Base-by-base conservation (phyloP, 2,113 vertebrate species). In the Ptychochromis oligacanthus region DNA sequence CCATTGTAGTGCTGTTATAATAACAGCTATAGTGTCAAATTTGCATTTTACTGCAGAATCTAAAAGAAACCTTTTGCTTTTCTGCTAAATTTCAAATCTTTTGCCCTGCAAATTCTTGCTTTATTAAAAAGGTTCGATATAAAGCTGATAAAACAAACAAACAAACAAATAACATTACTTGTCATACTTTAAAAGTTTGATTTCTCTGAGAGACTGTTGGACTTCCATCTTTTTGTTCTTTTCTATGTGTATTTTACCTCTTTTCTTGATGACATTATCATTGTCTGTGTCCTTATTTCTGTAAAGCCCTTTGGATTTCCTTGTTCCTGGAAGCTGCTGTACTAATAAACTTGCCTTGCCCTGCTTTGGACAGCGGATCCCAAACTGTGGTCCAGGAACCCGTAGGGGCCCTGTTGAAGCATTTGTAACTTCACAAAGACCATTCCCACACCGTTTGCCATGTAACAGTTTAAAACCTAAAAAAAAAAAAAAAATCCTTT, bases 211-310 rank as follows among this genome's bases (percentile, higher is more conserved):
- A n/a, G n/a, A n/a, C n/a, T n/a, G n/a, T n/a, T n/a, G n/a, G n/a
- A n/a, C n/a, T n/a, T n/a, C n/a, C n/a, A n/a, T n/a, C n/a, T n/a
- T n/a, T n/a, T n/a, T n/a, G n/a, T n/a, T n/a, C n/a, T n/a, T n/a
- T n/a, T n/a, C n/a, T n/a, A n/a, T 62, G 31, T 38, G 34, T 36
- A n/a, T 34, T 38, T 64, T 5, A 8, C n/a, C 1, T 64, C 34
- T 2, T 14, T 14, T 40, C 40, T 22, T 43, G n/a, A 3, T 24
- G n/a, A 4, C 13, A 10, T 65, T 0, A 15, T 40, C n/a, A n/a
- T n/a, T n/a, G n/a, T n/a, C n/a, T n/a, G n/a, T n/a, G 12, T 43
- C 38, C 43, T 65, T 22, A 43, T 43, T 46, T 65, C 1, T 0
- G 1, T 65, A 36, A 40, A 40, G 4, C 36, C 8, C n/a, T 40